A percentile compares a stretch with the other conserved stretches of the same genome.
Evolutionary conservation across 2,888 invertebrate species (phyloP).

Genomic region (Carcina quercana): DNA sequence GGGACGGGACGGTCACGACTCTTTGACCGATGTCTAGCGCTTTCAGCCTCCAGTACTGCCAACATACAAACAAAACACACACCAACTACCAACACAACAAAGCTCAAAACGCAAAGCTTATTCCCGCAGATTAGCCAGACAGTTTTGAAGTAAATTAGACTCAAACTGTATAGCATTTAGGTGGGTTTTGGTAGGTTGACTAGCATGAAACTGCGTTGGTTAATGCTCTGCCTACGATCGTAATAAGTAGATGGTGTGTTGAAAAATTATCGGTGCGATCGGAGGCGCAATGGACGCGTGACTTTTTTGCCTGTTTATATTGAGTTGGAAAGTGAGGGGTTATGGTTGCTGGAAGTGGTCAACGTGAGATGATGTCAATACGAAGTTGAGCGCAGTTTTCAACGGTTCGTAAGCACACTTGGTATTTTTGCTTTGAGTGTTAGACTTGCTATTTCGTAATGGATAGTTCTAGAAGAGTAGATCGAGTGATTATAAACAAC

Average conservation of each 20-base stretch:
- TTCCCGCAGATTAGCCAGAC: conserved; percentile 18
- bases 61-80: conserved; percentile 21
- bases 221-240: conserved; percentile 70
- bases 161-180: conserved; percentile 4
- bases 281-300: conserved; percentile 68
- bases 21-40: conserved; percentile 67
- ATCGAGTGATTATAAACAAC: no score
- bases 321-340: conserved; percentile 43
- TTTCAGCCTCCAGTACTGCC: conserved; percentile 28
- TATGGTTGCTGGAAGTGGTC: conserved; percentile 16
- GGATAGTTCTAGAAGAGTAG: no score
- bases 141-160: conserved; percentile 16
- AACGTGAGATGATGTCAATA: no score
- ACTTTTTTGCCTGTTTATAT: conserved; percentile 69
- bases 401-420: background rate
- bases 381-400: background rate
- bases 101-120: background rate
- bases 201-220: conserved; percentile 43
- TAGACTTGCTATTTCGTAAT: no score
- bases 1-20: conserved; percentile 70
- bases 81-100: conserved; percentile 19
- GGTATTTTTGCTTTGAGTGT: no score
- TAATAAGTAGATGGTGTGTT: conserved; percentile 74
- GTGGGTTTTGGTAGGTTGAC: conserved; percentile 22
- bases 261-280: conserved; percentile 73